phyloP scores from a whole-genome alignment of 2,797 vertebrate species.

The Parauchenoglanis ngamensis region DNA sequence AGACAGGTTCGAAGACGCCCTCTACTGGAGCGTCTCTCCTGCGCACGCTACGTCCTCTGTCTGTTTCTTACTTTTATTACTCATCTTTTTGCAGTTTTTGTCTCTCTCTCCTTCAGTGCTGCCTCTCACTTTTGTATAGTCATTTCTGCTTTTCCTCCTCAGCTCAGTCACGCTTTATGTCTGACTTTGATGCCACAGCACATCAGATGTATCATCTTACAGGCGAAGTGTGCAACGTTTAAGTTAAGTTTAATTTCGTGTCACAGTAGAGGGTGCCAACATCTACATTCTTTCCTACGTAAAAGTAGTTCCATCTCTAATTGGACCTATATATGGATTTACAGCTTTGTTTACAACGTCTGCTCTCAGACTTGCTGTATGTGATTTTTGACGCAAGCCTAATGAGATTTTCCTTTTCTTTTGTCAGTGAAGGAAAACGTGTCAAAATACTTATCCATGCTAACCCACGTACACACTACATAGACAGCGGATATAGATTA shows the following conservation, averaged over 20 bases:
- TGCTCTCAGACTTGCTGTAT: not conserved
- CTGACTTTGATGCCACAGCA: not conserved
- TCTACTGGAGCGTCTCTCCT: conserved; percentile 44
- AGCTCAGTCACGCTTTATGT: not conserved
- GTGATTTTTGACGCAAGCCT: not conserved
- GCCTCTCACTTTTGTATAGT: not conserved
- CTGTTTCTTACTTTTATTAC: not conserved
- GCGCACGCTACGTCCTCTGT: not conserved
- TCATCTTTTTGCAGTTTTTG: too few species aligned
- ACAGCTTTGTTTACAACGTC: not conserved
- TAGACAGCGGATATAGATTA: not conserved
- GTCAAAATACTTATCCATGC: not conserved
- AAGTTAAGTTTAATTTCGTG: not conserved
- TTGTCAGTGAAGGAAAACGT: not conserved
- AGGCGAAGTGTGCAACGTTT: not conserved
- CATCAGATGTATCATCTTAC: not conserved
- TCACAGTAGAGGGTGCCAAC: not conserved
- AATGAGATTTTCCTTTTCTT: not conserved
- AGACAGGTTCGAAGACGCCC: conserved; percentile 31
- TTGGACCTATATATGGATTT: not conserved
- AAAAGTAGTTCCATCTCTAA: not conserved
- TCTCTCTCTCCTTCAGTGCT: not conserved
- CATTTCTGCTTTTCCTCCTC: not conserved
- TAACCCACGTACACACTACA: not conserved
- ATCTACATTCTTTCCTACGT: not conserved